Conservation (phyloP, 2,888 invertebrate species). For the Ophion costatus region DNA sequence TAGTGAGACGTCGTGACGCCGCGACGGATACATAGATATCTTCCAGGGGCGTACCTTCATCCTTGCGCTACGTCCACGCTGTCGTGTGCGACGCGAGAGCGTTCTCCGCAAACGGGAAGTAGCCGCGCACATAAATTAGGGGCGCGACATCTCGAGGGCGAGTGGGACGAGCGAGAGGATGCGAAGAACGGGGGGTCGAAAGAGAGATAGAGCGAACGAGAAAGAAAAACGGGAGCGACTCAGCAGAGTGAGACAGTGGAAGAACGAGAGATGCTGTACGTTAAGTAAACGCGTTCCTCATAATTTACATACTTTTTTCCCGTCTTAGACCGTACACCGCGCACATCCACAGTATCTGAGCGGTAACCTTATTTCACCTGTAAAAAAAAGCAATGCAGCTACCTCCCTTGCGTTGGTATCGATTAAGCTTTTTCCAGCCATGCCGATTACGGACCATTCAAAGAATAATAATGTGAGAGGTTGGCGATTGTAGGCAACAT, state of each 20-base stretch:
- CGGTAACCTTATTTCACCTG: constrained; percentile 31
- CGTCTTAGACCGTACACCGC: constrained; percentile 19
- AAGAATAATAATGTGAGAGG: too few species aligned
- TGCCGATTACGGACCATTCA: neutral
- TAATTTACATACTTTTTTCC: constrained; percentile 62
- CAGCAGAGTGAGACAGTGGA: constrained; percentile 57
- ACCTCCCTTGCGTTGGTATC: neutral
- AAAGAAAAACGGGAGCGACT: constrained; percentile 63
- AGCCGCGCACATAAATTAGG: constrained; percentile 80
- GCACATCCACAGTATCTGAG: constrained; percentile 35
- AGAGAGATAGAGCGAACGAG: constrained; percentile 48
- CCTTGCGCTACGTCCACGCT: constrained; percentile 74
- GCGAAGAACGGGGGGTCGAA: constrained; percentile 26
- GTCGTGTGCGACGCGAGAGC: constrained; percentile 74
- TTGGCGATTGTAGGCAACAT: too few species aligned
- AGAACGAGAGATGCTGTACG: constrained; percentile 60
- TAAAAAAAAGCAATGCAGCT: neutral
- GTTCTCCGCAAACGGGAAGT: constrained; percentile 77
- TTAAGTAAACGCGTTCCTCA: constrained; percentile 62
- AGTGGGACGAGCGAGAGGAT: constrained; percentile 52
- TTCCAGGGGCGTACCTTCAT: constrained; percentile 79
- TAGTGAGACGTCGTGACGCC: constrained; percentile 82
- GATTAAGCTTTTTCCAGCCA: neutral
- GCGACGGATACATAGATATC: constrained; percentile 82
- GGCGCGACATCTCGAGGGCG: constrained; percentile 76